phyloP scores from a whole-genome alignment of 64 coral and sea anemone species.

The Acropora yongei region DNA sequence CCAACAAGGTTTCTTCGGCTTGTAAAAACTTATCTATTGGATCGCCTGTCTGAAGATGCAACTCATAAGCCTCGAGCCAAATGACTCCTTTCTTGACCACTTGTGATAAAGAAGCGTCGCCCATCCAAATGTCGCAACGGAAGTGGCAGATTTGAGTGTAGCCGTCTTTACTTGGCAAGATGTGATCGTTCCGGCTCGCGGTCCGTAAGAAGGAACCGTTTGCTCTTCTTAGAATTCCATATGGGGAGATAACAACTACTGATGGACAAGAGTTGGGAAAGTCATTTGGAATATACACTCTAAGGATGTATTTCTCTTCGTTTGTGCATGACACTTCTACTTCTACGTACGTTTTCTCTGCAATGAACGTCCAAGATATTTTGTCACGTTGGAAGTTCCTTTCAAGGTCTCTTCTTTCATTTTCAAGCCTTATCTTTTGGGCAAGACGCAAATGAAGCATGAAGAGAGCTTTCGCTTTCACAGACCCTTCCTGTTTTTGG shows the following conservation, averaged over 20 bases:
- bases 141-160: constrained; percentile 54
- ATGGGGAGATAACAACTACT: constrained; percentile 8
- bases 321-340: constrained; percentile 21
- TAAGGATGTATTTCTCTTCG: constrained; percentile 48
- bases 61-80: constrained; percentile 63
- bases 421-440: constrained; percentile 66
- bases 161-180: constrained; percentile 15
- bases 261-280: constrained; percentile 63
- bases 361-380: constrained; percentile 72
- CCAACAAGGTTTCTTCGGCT: background rate
- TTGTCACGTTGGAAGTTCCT: constrained; percentile 52
- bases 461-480: too few relatives aligned
- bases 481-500: too few relatives aligned
- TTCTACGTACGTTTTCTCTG: constrained; percentile 22
- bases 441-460: background rate
- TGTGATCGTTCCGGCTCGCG: constrained; percentile 4
- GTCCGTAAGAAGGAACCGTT: background rate
- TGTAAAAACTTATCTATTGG: constrained; percentile 58
- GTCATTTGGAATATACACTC: constrained; percentile 48
- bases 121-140: background rate
- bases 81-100: constrained; percentile 35
- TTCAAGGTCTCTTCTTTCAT: constrained; percentile 60
- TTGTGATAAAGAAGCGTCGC: constrained; percentile 38
- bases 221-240: background rate
- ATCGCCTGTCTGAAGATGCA: constrained; percentile 23